phyloP scores from a whole-genome alignment of 1,140 invertebrate genomes.

The Aethina tumida region DNA sequence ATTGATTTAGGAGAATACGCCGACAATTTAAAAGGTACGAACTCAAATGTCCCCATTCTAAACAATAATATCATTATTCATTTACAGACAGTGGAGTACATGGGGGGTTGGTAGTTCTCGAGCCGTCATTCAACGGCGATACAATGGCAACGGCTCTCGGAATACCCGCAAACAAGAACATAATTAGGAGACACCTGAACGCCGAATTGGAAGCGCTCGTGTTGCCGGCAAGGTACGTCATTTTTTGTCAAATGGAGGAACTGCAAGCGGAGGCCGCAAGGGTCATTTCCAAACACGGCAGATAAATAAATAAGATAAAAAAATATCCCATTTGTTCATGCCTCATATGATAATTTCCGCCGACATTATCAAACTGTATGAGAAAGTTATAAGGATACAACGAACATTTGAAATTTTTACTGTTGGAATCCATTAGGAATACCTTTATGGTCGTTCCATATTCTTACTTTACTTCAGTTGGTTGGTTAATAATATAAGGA shows the following conservation, averaged over 20 bases:
- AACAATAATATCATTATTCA: background rate
- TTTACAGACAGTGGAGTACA: slow-evolving; percentile 80
- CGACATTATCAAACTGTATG: too few species aligned
- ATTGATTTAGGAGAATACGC: slow-evolving; percentile 91
- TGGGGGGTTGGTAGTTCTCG: slow-evolving; percentile 82
- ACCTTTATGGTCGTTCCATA: too few species aligned
- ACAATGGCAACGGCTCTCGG: slow-evolving; percentile 88
- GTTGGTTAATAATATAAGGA: too few species aligned
- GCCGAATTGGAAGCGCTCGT: slow-evolving; percentile 84
- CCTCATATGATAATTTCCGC: slow-evolving; percentile 2
- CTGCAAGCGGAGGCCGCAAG: slow-evolving; percentile 52
- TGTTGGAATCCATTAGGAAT: too few species aligned
- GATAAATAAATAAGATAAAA: slow-evolving; percentile 22
- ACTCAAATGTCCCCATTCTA: slow-evolving; percentile 1
- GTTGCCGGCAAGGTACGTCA: slow-evolving; percentile 80
- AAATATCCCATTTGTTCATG: slow-evolving; percentile 5
- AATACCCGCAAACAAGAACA: slow-evolving; percentile 87
- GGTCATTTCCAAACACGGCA: slow-evolving; percentile 35
- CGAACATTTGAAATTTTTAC: too few species aligned
- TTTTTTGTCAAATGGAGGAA: slow-evolving; percentile 69
- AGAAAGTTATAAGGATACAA: too few species aligned
- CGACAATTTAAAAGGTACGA: slow-evolving; percentile 81
- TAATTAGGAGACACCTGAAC: slow-evolving; percentile 80
- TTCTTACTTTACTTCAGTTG: too few species aligned
- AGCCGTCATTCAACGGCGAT: slow-evolving; percentile 87